Conservation (phyloP, 2,113 vertebrate genomes). For the Perca flavescens region DNA sequence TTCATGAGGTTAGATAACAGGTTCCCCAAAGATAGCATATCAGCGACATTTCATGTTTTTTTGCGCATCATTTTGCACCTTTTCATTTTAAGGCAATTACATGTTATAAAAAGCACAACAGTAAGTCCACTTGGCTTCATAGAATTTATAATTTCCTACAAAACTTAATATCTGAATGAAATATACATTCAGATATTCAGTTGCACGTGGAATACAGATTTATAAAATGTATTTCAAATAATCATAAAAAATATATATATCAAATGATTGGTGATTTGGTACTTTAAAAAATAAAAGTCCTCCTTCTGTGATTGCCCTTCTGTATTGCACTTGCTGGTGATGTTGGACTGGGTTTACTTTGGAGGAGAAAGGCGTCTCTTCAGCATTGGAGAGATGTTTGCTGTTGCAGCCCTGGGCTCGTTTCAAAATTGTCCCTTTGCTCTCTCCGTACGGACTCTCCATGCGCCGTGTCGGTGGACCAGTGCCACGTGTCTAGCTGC, state of each 20-base stretch:
- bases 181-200: slow-evolving; percentile 83
- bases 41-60: slow-evolving; percentile 52
- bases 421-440: slow-evolving; percentile 63
- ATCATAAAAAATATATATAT: slow-evolving; percentile 61
- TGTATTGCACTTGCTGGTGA: slow-evolving; percentile 74
- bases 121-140: slow-evolving; percentile 63
- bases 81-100: slow-evolving; percentile 39
- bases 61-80: slow-evolving; percentile 66
- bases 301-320: slow-evolving; percentile 60
- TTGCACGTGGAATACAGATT: slow-evolving; percentile 71
- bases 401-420: slow-evolving; percentile 48
- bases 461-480: slow-evolving; percentile 49
- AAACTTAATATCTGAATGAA: slow-evolving; percentile 76
- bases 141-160: slow-evolving; percentile 65
- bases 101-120: slow-evolving; percentile 53
- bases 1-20: slow-evolving; percentile 65
- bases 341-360: slow-evolving; percentile 58
- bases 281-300: slow-evolving; percentile 51
- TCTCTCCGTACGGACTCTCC: slow-evolving; percentile 57
- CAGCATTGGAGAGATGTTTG: slow-evolving; percentile 38
- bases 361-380: slow-evolving; percentile 55
- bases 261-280: slow-evolving; percentile 61
- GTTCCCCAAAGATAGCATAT: slow-evolving; percentile 67
- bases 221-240: slow-evolving; percentile 70
- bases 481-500: slow-evolving; percentile 70